Evolutionary conservation across 1,140 invertebrate genomes (phyloP), one percentile per base, ranked within the genome.

Genomic region (Trichonephila inaurata): DNA sequence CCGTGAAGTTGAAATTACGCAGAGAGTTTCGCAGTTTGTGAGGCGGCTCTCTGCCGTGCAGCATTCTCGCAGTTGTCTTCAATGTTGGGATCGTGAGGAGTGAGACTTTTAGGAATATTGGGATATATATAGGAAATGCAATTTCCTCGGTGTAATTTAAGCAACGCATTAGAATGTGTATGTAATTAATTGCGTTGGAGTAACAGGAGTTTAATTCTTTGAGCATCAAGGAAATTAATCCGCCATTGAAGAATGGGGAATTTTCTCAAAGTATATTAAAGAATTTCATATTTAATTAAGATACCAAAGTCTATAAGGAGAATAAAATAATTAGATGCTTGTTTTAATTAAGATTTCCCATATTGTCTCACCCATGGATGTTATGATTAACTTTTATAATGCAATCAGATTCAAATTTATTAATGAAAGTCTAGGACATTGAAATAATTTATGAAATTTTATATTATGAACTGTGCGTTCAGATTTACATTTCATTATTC

Each of bases 201-300:
- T 33, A 77, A 40, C 72, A 77, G 72, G 24, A 77, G 33, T 77
- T 77, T 77, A 77, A 77, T 77, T 77, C 72, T 77, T 51, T 77
- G 33, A 40, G 72, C 72, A 77, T 77, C 72, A 77, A 77, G 72
- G 72, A 77, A 77, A 77, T 77, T 77, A 77, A 77, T 77, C 72
- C 72, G 51, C 28, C 72, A 77, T 77, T 77, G 72, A 77, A 77
- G 72, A 77, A 77, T 77, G 72, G 72, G 33, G 33, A 77, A 12
- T 77, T 77, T 40, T 33, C 72, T 77, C 28, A 40, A 77, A 77
- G 24, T 77, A 40, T 77, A 77, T 77, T 77, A 77, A 33, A 77
- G 72, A 77, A 18, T 77, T 77, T 77, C 72, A 77, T 33, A 28
- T 77, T 77, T 77, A 77, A 77, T 77, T 77, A 77, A 77, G 72